phyloP scores from a whole-genome alignment of 1,140 invertebrate species.

The Dendrolimus kikuchii region DNA sequence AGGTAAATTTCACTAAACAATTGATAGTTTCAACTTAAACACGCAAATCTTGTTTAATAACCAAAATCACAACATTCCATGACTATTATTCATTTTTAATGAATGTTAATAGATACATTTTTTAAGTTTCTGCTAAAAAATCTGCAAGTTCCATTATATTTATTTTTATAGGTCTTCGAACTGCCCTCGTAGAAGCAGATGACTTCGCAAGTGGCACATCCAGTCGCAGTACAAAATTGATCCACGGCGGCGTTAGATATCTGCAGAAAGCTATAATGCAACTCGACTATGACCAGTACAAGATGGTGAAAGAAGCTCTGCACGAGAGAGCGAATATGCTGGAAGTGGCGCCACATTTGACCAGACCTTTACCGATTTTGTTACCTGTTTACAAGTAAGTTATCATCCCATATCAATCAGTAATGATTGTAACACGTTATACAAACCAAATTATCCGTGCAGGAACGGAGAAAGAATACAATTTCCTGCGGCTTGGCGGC shows the following conservation, averaged over 20 bases:
- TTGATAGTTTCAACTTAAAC: no score
- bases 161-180: conserved; percentile 85
- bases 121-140: no score
- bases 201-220: conserved; percentile 99
- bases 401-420: not conserved
- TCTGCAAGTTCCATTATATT: not conserved
- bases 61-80: no score
- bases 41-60: no score
- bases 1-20: no score
- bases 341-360: conserved; percentile 96
- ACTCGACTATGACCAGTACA: conserved; percentile 94
- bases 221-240: conserved; percentile 96
- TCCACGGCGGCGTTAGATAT: conserved; percentile 99
- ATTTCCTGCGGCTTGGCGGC: no score
- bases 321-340: conserved; percentile 96
- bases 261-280: conserved; percentile 98
- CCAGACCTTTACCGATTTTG: conserved; percentile 98
- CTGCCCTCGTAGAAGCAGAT: conserved; percentile 96
- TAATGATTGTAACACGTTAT: not conserved
- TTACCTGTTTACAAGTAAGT: conserved; percentile 96
- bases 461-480: no score
- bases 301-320: conserved; percentile 98
- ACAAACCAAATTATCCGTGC: no score
- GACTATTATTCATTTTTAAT: no score
- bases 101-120: no score